phyloP scores from a whole-genome alignment of 37 sponge, comb jelly and placozoan genomes.

The Agelas oroides region DNA sequence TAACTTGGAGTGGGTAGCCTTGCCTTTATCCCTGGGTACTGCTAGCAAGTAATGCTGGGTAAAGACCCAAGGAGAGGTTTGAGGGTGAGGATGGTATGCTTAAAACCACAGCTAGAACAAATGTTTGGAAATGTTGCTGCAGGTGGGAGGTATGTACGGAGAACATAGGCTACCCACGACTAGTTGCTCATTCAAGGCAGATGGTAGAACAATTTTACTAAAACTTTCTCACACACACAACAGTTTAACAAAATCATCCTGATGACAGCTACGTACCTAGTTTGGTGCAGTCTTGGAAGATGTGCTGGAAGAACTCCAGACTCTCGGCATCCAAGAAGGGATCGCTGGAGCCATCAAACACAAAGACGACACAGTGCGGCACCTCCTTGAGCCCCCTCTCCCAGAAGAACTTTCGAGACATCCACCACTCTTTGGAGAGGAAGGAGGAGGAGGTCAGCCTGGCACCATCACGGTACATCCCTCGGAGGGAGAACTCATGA shows the following conservation, averaged over 20 bases:
- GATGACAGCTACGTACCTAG: conserved; percentile 57
- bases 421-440: conserved; percentile 87
- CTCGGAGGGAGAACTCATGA: conserved; percentile 78
- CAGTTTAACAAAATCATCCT: no score
- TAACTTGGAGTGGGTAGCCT: no score
- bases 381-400: conserved; percentile 67
- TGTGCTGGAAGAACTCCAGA: conserved; percentile 74
- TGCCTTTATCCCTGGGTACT: no score
- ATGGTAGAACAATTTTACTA: no score
- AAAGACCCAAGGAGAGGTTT: no score
- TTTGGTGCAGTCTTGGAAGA: conserved; percentile 82
- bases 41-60: no score
- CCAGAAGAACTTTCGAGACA: conserved; percentile 86
- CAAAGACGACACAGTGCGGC: conserved; percentile 95
- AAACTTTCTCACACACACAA: no score
- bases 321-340: conserved; percentile 92
- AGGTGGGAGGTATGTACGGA: no score
- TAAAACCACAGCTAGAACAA: no score
- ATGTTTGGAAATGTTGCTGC: no score
- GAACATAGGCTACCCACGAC: not conserved
- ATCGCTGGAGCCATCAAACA: conserved; percentile 93
- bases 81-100: no score
- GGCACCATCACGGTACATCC: conserved; percentile 89
- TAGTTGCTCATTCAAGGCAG: no score
- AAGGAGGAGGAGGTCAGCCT: conserved; percentile 32